phyloP scores from a whole-genome alignment of 2,797 vertebrate species.

The Potorous gilbertii region DNA sequence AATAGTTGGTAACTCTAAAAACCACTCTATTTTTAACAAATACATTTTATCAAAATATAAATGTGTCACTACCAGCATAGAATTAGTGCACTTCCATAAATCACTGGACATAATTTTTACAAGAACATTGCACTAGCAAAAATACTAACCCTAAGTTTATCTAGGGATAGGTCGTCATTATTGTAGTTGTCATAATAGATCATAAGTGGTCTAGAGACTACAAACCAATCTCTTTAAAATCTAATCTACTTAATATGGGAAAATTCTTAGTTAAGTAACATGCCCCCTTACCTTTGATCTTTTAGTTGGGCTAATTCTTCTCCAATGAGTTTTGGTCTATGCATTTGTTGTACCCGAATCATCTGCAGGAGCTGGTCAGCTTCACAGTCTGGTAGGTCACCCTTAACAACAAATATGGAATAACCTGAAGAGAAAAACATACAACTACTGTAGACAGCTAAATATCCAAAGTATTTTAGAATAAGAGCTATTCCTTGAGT shows the following conservation, averaged over 20 bases:
- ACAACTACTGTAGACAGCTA: slow-evolving; percentile 7
- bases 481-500: background rate
- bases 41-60: slow-evolving; percentile 21
- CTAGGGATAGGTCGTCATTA: background rate
- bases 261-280: slow-evolving; percentile 38
- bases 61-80: background rate
- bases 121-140: background rate
- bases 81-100: background rate
- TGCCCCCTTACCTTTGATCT: slow-evolving; percentile 88
- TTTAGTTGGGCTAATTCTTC: slow-evolving; percentile 93
- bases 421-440: slow-evolving; percentile 90
- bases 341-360: slow-evolving; percentile 95
- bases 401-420: slow-evolving; percentile 99
- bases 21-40: slow-evolving; percentile 20
- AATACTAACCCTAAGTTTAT: background rate
- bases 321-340: slow-evolving; percentile 95
- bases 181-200: background rate
- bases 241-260: background rate
- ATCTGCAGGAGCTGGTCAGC: slow-evolving; percentile 96
- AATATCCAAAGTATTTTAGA: background rate
- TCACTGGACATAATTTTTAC: background rate
- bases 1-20: background rate
- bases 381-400: slow-evolving; percentile 97
- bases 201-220: background rate
- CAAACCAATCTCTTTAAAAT: background rate